Base-by-base conservation (phyloP, 2,888 invertebrate genomes). In the Tortrix viridana region DNA sequence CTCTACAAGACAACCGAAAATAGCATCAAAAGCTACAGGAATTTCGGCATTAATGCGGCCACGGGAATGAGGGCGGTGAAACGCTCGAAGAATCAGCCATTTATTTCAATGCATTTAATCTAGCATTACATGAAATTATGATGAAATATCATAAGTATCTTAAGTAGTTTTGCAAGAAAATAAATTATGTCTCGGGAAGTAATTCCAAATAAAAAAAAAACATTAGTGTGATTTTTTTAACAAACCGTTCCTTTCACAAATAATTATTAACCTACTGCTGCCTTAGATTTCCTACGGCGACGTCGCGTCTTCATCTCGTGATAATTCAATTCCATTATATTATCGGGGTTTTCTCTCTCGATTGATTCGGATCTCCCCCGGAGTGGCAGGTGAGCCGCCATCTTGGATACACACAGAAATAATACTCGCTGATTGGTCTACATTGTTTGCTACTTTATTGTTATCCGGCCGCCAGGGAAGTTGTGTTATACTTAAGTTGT, bases 311-410 rank as follows among this genome's bases (percentile, higher is more conserved):
- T 87, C 84, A 85, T 86, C 84, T 82, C 75, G 74, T 82, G 88
- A 92, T 92, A 89, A 92, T 90, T 90, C 88, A 88, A 90, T 92
- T 89, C 86, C 79, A 86, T 92, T 86, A 86, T 88, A 86, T 87
- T 86, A 87, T 85, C 82, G 73, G 75, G 79, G 79, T 85, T 87
- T 87, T 85, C 82, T 82, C 82, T 80, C 79, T 84, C 87, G 85
- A 90, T 89, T 90, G 89, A 85, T 88, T 89, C 79, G 68, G 71
- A 70, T 69, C 74, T 74, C 67, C 65, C 70, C 66, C 68, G 74
- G 71, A 74, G 74, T 69, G 74, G 72, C 82, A 83, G 83, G 85
- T 82, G 78, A 76, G 76, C 68, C 71, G 66, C 63, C 63, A 63
- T 63, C 47, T 63, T 63, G 63, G 47, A 47, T 53, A 60, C 46